Evolutionary conservation across 37 sponge, comb jelly and placozoan species (phyloP), one percentile per base, ranked within the genome.

Genomic region (Theonella swinhoei): DNA sequence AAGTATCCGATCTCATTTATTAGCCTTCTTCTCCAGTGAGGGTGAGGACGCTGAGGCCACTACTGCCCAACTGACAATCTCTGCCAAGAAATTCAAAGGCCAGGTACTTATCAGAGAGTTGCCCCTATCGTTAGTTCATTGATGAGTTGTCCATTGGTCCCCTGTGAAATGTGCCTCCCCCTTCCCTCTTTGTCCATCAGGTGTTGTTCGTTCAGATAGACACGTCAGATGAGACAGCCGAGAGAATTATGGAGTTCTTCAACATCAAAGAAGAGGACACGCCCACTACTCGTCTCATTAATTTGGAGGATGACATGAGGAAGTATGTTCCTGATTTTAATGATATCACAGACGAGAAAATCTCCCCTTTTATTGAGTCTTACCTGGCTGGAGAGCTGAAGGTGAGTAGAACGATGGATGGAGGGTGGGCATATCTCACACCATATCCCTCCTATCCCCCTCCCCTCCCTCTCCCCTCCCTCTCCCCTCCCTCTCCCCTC

Each of bases 181-280:
- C 76, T 31, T 11, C 70, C 22, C 70, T 63, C 28, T n/a, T n/a
- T 47, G 29, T 76, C 61, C 33, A 47, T 38, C 64, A 94, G 93
- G 59, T 94, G 19, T 79, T 97, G n/a, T 89, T 97, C 74, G 93
- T 97, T 17, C 70, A 64, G 9, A 88, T 98, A 64, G 95, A 98
- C 74, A 87, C 89, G 25, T 75, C 59, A 75, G 88, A 82, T 17
- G 95, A 94, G 30, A 79, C 87, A 25, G 85, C 91, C 42, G 77
- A 33, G 7, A 69, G 97, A 62, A 91, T 98, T 30, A 11, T 75
- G 0, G 97, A 94, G 25, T 98, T 92, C 81, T 98, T 98, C 60
- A 89, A 85, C 28, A 77, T 95, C 23, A 72, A 86, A 11, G 89
- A 88, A 1, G 83, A 88, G 4, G 89, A 80, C 61, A 66, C 69